A percentile compares a stretch with the other conserved stretches of the same genome.
These are phyloP conservation scores for Pyralis farinalis DNA, from an alignment of 2,888 invertebrate species.

Conservation along the genomic window DNA sequence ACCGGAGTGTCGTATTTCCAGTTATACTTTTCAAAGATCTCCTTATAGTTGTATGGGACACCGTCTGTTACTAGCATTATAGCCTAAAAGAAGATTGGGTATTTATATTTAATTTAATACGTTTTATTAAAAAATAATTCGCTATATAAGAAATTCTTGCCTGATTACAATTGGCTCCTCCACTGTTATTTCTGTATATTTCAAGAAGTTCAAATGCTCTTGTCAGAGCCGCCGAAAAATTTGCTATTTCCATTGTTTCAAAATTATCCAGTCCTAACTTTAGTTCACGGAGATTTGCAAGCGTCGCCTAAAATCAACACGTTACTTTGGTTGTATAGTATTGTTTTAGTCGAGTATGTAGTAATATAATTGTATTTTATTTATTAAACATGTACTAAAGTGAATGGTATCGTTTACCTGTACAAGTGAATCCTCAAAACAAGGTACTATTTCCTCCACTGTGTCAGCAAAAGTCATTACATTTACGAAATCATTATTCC, in stretches of 20 bases:
- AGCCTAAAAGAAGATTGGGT: slow-evolving; percentile 85
- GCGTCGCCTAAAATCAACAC: slow-evolving; percentile 84
- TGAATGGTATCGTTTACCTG: slow-evolving; percentile 86
- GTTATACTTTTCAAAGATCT: slow-evolving; percentile 95
- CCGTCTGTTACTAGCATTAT: slow-evolving; percentile 99
- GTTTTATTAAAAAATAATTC: not conserved
- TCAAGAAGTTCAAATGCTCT: slow-evolving; percentile 94
- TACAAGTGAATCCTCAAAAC: slow-evolving; percentile 93
- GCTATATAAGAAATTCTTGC: slow-evolving; percentile 27
- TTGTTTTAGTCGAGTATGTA: too few species aligned
- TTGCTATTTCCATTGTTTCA: slow-evolving; percentile 94
- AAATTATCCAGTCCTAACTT: slow-evolving; percentile 90
- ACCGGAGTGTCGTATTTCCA: slow-evolving; percentile 92
- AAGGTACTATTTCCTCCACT: slow-evolving; percentile 90
- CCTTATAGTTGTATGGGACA: slow-evolving; percentile 95
- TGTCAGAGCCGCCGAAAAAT: slow-evolving; percentile 94
- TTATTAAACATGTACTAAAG: too few species aligned
- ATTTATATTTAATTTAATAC: not conserved
- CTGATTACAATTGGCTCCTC: slow-evolving; percentile 84
- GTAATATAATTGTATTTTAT: too few species aligned
- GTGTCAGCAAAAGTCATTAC: slow-evolving; percentile 94
- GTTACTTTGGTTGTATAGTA: too few species aligned
- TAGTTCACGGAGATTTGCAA: slow-evolving; percentile 91
- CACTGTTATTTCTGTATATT: slow-evolving; percentile 81
- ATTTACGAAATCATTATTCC: slow-evolving; percentile 99